Percentiles rank a stretch among this genome's conserved stretches.
Conservation (phyloP, 2,888 invertebrate species). For the Drosophila monieri region DNA sequence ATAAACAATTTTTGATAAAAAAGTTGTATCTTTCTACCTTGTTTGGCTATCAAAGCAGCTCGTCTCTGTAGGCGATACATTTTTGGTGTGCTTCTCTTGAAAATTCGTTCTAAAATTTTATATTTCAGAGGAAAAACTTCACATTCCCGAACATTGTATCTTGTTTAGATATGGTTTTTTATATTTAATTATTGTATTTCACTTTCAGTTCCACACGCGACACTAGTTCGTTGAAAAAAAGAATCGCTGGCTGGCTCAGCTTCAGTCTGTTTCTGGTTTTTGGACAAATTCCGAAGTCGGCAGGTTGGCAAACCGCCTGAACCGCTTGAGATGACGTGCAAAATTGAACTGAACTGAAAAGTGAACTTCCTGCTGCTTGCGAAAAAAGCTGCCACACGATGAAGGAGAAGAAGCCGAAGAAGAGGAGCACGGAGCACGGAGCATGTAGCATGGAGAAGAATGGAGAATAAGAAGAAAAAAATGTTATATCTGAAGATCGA, state of each 20-base stretch:
- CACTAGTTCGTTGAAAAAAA: constrained; percentile 19
- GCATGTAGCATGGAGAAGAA: neutral
- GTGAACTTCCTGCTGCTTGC: constrained; percentile 77
- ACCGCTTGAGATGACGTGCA: constrained; percentile 80
- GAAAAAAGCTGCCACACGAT: constrained; percentile 43
- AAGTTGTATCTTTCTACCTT: constrained; percentile 72
- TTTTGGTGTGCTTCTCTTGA: constrained; percentile 21
- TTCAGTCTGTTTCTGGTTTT: constrained; percentile 21
- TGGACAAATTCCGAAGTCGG: constrained; percentile 23
- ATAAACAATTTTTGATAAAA: no score
- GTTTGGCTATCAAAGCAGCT: constrained; percentile 81
- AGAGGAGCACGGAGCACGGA: neutral
- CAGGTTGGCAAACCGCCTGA: constrained; percentile 40
- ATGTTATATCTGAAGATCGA: constrained; percentile 40
- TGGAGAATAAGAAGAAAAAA: constrained; percentile 26
- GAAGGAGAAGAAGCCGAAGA: constrained; percentile 10
- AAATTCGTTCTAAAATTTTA: constrained; percentile 14
- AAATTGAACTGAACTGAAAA: constrained; percentile 78
- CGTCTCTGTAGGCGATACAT: constrained; percentile 83
- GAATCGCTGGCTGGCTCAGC: constrained; percentile 1
- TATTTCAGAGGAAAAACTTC: constrained; percentile 24
- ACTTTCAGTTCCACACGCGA: constrained; percentile 40
- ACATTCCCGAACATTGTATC: constrained; percentile 50
- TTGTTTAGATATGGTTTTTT: neutral
- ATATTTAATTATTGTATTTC: constrained; percentile 11